Evolutionary conservation across 2,797 vertebrate genomes (phyloP).

Genomic region (Limosa lapponica): DNA sequence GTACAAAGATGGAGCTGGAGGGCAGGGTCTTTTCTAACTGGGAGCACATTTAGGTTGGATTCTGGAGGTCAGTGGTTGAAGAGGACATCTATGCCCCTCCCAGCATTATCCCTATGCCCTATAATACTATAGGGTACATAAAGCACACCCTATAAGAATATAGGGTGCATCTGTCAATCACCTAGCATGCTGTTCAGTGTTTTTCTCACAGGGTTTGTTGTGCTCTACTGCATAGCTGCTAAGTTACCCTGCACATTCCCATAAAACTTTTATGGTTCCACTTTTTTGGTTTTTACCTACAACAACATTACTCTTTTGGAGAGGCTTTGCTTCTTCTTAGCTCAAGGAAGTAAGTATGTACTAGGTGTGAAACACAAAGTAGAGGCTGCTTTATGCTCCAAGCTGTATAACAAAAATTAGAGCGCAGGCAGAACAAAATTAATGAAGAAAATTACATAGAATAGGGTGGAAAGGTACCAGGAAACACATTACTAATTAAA

Average conservation of each 20-base stretch:
- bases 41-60: fast-evolving
- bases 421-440: not conserved
- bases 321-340: not conserved
- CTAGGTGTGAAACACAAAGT: not conserved
- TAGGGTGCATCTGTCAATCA: not conserved
- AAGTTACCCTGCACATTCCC: not conserved
- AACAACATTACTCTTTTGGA: not conserved
- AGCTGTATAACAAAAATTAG: not conserved
- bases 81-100: fast-evolving
- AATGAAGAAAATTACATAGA: not conserved
- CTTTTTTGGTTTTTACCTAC: not conserved
- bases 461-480: not conserved
- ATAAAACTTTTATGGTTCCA: not conserved
- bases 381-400: not conserved
- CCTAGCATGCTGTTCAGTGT: not conserved
- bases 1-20: not conserved
- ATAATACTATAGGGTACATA: not conserved
- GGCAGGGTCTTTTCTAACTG: not conserved
- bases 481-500: not conserved
- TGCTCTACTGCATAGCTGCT: fast-evolving
- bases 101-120: not conserved
- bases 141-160: not conserved
- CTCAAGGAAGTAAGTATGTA: not conserved
- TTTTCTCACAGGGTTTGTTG: not conserved
- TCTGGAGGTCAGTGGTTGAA: not conserved